Base-by-base conservation (phyloP, 1,140 invertebrate species). In the Leptinotarsa lineolata region DNA sequence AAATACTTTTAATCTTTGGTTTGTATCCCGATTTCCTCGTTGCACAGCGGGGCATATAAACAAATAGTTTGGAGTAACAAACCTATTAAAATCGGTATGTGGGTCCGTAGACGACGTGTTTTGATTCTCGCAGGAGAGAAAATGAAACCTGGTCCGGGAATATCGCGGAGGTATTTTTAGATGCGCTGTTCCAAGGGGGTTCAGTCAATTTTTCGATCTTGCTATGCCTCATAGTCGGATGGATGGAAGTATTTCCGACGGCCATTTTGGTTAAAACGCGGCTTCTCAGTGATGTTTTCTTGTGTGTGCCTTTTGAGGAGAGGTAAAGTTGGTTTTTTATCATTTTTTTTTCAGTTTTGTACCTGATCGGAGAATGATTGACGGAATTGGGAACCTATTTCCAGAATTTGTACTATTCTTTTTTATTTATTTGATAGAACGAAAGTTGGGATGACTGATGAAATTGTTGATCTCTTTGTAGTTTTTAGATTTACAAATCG, bases 11-110 rank as follows among this genome's bases (percentile, higher is more conserved):
- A 60, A 60, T 60, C 59, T 60, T 12, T 12, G 12, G 59, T 60
- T 18, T 60, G 12, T 20, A 15, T 64, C 0, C 63, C 15, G 20
- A 24, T 64, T 24, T 21, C 16, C 21, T n/a, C 20, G 5, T n/a
- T 64, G 30, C 30, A 39, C 30, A 8, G 30, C 8, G 30, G 3
- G 30, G 3, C 48, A 54, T 54, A 54, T 54, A 54, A 65, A 22
- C 63, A 65, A 65, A 22, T 22, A 65, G n/a, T 65, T 65, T 65
- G 24, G 63, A 21, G 63, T 65, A 39, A 65, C 39, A 65, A 39
- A 65, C 63, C 63, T 65, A 65, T 65, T 65, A 65, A 65, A 65
- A 39, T 16, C 48, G n/a, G 48, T 54, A 54, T 54, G 48, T 54
- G 5, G 48, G 48, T 15, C 15, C 48, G n/a, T 15, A 54, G 48